phyloP scores from a whole-genome alignment of 2,113 vertebrate genomes.

The Naja naja region DNA sequence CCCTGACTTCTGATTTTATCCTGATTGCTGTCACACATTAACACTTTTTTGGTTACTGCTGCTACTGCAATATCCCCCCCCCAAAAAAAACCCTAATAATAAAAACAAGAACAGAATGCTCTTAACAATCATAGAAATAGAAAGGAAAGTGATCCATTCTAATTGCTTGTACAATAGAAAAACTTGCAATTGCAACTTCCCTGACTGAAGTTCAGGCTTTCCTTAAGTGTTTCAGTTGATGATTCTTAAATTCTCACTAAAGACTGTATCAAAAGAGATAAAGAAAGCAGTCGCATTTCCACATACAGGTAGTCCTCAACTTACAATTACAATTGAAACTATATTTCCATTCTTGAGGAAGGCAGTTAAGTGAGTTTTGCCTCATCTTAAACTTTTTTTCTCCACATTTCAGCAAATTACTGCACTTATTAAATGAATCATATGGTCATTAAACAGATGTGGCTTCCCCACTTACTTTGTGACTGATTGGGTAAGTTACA shows the following conservation, averaged over 20 bases:
- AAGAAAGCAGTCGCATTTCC: not conserved
- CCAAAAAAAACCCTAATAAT: not conserved
- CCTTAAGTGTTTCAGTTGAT: not conserved
- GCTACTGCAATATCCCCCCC: not conserved
- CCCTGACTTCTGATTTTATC: conserved; percentile 4
- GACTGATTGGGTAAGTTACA: not conserved
- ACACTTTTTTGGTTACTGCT: not conserved
- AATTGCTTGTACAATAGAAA: not conserved
- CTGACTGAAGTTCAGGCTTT: not conserved
- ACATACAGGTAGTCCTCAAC: not conserved
- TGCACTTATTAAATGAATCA: not conserved
- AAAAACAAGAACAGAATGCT: not conserved
- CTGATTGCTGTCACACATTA: conserved; percentile 16
- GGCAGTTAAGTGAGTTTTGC: not conserved
- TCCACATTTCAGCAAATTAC: not conserved
- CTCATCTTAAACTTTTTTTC: not conserved
- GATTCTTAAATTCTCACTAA: not conserved
- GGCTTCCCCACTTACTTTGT: not conserved
- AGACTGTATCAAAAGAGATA: not conserved
- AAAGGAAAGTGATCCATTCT: not conserved
- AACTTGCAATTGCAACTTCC: not conserved
- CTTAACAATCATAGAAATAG: not conserved
- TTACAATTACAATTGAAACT: not conserved
- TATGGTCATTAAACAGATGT: not conserved
- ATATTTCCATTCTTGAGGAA: not conserved